Evolutionary conservation across 2,797 vertebrate species (phyloP), one percentile per base, ranked within the genome.

Genomic region (Neoniphon sammara): DNA sequence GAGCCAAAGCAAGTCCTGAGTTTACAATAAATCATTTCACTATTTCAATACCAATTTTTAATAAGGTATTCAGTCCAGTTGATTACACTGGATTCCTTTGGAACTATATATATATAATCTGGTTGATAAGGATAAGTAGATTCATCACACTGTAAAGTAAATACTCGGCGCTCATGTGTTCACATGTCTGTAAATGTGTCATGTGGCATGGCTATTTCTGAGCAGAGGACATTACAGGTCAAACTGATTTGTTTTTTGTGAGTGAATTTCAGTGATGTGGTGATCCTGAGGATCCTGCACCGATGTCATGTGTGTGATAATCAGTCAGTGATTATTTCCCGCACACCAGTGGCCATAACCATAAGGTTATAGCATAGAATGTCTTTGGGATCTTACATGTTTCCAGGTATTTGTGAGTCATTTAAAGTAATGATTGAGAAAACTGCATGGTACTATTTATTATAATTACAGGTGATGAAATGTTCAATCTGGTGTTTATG

Each of bases 1-100:
- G 47, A 60, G 34, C 18, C 34, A 57, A 70, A 67, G 73, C 12
- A 58, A 46, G 66, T 75, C 9, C 56, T 42, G 47, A 53, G 9
- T 66, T 77, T 20, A 27, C 1, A 66, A 31, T 30, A 57, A 71
- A 20, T 8, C 58, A 8, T 7, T 21, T 42, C 44, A 50, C 23
- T n/a, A 20, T 36, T 20, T 55, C 5, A 47, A 15, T 25, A 46
- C 7, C 17, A 17, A 10, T 58, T 46, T 10, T 44, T 30, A 1
- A 10, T 46, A 3, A 49, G 8, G 53, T 34, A 27, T 46, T 65
- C 2, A 53, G 5, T 71, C 62, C 17, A 12, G 10, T 18, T 11
- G 18, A 14, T 67, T 18, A 49, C 11, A 11, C 34, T 60, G 11
- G 39, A 72, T 54, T 66, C 36, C 7, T 7, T 10, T 39, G 36